phyloP scores from a whole-genome alignment of 2,797 vertebrate genomes.

The Alcedo atthis region DNA sequence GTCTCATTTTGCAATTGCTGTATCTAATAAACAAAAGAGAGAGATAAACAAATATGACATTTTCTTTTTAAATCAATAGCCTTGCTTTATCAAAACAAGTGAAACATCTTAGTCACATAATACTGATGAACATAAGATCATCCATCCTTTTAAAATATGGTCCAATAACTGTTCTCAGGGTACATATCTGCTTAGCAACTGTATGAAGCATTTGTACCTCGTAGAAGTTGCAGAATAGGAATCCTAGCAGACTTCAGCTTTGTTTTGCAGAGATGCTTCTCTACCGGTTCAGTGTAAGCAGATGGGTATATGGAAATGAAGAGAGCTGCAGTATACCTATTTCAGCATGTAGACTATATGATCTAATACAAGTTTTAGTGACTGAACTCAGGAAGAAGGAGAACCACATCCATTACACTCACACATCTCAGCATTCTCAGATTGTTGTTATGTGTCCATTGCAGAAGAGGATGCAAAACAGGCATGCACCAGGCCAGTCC shows the following conservation, averaged over 20 bases:
- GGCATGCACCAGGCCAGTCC: accelerated
- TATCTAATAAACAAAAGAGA: neutral
- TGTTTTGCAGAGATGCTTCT: neutral
- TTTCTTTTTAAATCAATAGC: neutral
- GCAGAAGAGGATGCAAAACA: neutral
- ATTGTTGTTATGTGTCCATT: neutral
- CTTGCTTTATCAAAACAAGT: neutral
- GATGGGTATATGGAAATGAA: neutral
- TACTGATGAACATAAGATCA: neutral
- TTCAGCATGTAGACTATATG: neutral
- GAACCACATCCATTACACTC: neutral
- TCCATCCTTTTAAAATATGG: neutral
- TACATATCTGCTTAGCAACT: neutral
- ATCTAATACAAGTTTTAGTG: neutral
- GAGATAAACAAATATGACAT: neutral
- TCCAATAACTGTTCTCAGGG: neutral
- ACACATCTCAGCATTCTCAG: neutral
- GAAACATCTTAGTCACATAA: neutral
- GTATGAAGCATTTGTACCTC: neutral
- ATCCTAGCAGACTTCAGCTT: neutral
- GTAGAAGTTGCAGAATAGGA: neutral
- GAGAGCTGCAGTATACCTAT: neutral
- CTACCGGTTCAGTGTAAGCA: neutral
- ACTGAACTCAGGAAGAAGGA: neutral
- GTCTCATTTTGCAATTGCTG: neutral